phyloP scores from a whole-genome alignment of 1,140 invertebrate species.

The Drosophila watanabei region DNA sequence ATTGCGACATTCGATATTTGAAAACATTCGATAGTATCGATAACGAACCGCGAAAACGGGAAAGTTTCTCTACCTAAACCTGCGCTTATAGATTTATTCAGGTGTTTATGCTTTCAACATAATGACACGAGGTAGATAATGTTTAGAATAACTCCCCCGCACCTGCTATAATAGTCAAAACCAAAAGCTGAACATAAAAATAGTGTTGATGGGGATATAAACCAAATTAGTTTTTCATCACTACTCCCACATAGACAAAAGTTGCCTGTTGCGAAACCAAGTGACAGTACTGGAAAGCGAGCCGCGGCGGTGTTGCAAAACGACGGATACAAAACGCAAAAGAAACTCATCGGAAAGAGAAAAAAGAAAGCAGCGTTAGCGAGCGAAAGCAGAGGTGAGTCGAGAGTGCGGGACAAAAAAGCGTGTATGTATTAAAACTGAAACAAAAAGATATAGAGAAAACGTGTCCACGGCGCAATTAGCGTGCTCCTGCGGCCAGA shows the following conservation, averaged over 20 bases:
- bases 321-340: constrained; percentile 54
- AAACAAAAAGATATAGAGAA: constrained; percentile 69
- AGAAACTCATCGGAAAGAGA: constrained; percentile 71
- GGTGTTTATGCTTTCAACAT: neutral
- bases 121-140: neutral
- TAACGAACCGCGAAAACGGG: neutral
- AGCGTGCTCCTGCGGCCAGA: constrained; percentile 40
- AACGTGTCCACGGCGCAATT: constrained; percentile 43
- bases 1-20: neutral
- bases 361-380: constrained; percentile 83
- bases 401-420: constrained; percentile 72
- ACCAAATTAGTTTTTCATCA: neutral
- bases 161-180: neutral
- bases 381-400: constrained; percentile 80
- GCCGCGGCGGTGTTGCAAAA: constrained; percentile 36
- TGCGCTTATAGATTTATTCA: neutral
- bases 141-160: neutral
- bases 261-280: constrained; percentile 30
- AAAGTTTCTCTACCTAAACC: neutral
- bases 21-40: neutral
- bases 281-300: neutral
- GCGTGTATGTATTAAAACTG: constrained; percentile 76
- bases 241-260: neutral
- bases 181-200: neutral
- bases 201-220: neutral